A percentile compares a stretch with the other conserved stretches of the same genome.
Evolutionary conservation across 2,113 vertebrate genomes (phyloP).

Genomic region (Anser cygnoides): DNA sequence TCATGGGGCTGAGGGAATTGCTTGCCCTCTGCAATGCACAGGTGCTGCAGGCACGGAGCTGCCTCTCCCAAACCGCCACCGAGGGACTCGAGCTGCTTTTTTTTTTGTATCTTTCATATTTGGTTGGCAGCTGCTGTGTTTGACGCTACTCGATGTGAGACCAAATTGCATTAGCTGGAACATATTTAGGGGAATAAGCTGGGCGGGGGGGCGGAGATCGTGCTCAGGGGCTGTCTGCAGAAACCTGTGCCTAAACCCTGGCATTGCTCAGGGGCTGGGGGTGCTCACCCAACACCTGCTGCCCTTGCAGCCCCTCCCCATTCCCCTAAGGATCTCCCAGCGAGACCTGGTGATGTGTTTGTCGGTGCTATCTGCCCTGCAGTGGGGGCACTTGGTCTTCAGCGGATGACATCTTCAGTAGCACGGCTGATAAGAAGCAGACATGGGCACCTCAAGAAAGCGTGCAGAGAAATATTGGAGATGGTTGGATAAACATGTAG

Average conservation of each 20-base stretch:
- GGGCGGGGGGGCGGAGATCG: not conserved
- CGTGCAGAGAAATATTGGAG: not conserved
- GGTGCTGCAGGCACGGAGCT: fast-evolving
- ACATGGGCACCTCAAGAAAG: fast-evolving
- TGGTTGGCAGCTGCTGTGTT: conserved; percentile 14
- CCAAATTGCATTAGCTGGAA: conserved; percentile 58
- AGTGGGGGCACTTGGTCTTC: fast-evolving
- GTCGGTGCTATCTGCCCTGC: fast-evolving
- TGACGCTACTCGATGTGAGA: not conserved
- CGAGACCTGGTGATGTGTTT: not conserved
- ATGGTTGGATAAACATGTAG: not conserved
- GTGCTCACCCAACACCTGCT: not conserved
- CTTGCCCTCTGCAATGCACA: not conserved
- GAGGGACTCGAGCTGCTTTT: not conserved
- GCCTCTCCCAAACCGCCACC: not conserved
- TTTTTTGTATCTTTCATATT: not conserved
- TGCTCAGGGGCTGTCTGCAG: not conserved
- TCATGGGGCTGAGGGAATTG: fast-evolving
- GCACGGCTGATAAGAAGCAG: not conserved
- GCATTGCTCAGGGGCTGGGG: not conserved
- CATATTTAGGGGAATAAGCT: conserved; percentile 6
- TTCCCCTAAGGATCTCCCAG: not conserved
- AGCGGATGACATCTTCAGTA: not conserved
- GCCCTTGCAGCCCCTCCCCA: not conserved
- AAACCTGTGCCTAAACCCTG: not conserved